Percentiles rank a stretch among this genome's conserved stretches.
phyloP scores from a whole-genome alignment of 2,797 vertebrate species.

The Heteromormyrus szaboi region DNA sequence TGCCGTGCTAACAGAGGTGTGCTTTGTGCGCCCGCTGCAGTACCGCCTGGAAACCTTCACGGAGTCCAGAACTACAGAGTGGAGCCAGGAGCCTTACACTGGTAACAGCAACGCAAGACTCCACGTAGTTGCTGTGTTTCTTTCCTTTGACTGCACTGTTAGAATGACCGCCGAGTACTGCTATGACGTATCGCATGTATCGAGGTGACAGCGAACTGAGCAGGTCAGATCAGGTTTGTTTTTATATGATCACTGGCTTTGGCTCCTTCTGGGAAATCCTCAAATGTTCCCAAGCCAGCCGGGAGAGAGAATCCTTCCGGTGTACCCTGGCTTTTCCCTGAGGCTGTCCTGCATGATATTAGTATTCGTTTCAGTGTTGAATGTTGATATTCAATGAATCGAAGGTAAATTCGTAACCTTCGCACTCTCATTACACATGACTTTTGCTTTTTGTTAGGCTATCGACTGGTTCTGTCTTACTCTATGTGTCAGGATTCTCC shows the following conservation, averaged over 20 bases:
- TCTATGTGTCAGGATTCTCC: background rate
- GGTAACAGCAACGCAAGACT: constrained; percentile 9
- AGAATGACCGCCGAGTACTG: background rate
- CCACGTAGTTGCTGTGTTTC: background rate
- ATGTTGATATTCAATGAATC: background rate
- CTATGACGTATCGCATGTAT: background rate
- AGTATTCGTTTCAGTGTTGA: background rate
- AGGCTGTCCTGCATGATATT: background rate
- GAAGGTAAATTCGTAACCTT: background rate
- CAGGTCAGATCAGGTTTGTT: background rate
- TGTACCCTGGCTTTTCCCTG: background rate
- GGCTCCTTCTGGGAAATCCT: background rate
- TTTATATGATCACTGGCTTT: background rate
- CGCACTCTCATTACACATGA: background rate
- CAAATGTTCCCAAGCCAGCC: background rate
- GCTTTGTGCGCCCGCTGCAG: constrained; percentile 27
- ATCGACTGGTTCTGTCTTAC: background rate
- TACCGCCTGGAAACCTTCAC: constrained; percentile 47
- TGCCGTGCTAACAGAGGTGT: background rate
- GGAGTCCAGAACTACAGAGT: constrained; percentile 30
- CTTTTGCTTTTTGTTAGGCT: background rate
- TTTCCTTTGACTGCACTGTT: background rate
- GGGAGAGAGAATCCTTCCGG: background rate
- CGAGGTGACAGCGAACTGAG: background rate
- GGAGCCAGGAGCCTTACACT: background rate